Evolutionary conservation across 2,113 vertebrate genomes (phyloP).

Genomic region (Amazona vittata): DNA sequence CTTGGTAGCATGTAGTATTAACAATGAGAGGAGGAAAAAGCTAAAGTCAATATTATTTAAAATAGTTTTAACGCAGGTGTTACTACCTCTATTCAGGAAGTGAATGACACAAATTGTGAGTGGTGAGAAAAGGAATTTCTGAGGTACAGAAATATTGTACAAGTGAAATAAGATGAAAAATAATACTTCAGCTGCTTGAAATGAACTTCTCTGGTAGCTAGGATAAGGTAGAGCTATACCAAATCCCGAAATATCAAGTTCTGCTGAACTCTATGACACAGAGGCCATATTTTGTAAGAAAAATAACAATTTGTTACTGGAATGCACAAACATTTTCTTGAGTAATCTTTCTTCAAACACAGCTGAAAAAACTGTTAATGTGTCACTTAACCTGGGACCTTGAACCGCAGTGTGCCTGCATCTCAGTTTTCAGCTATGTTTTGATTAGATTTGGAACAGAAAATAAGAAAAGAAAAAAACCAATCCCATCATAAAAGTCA

Average conservation of each 20-base stretch:
- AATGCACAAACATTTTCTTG: conserved; percentile 57
- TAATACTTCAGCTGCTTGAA: background rate
- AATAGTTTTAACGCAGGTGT: background rate
- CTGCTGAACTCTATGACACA: background rate
- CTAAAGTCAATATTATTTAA: background rate
- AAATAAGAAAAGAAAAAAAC: background rate
- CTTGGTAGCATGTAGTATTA: background rate
- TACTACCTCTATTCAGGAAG: background rate
- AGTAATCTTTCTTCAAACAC: conserved; percentile 67
- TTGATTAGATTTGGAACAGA: background rate
- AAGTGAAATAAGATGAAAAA: background rate
- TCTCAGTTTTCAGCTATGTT: background rate
- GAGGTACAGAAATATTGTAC: background rate
- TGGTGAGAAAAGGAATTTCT: background rate
- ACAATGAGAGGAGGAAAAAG: background rate
- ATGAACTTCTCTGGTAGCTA: background rate
- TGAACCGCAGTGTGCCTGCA: conserved; percentile 13
- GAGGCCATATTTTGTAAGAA: background rate
- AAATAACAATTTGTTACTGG: background rate
- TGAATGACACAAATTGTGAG: background rate
- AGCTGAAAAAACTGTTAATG: conserved; percentile 65
- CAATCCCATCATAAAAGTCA: background rate
- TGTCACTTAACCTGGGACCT: conserved; percentile 47
- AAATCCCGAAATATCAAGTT: background rate
- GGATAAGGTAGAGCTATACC: background rate